Evolutionary conservation across 2,888 invertebrate species (phyloP).

Genomic region (Sphaerophoria taeniata): DNA sequence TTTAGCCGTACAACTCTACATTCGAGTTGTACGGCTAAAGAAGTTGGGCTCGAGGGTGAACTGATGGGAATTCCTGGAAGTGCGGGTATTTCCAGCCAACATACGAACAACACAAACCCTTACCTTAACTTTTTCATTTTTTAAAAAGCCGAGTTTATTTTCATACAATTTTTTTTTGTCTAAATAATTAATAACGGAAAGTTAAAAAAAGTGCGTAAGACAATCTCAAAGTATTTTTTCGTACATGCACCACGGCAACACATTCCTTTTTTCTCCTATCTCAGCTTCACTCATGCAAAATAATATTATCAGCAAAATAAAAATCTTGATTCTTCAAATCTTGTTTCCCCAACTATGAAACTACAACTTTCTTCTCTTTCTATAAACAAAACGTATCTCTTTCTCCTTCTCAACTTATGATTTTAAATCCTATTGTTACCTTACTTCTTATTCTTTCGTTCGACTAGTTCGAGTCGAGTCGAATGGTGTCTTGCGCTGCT

Average conservation of each 20-base stretch:
- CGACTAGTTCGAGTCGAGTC: constrained; percentile 21
- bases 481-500: constrained; percentile 45
- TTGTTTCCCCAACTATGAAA: constrained; percentile 5
- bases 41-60: too few relatives aligned
- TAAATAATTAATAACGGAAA: too few relatives aligned
- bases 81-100: too few relatives aligned
- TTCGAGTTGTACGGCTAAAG: too few relatives aligned
- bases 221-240: too few relatives aligned
- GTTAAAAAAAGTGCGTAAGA: too few relatives aligned
- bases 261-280: not conserved
- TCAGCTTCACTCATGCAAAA: not conserved
- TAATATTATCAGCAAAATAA: not conserved
- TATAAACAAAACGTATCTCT: not conserved
- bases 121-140: too few relatives aligned
- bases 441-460: constrained; percentile 4
- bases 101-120: too few relatives aligned
- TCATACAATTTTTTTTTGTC: too few relatives aligned
- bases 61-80: too few relatives aligned
- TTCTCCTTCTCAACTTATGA: constrained; percentile 13
- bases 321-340: constrained; percentile 4
- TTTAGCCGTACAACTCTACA: too few relatives aligned
- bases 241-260: constrained; percentile 2
- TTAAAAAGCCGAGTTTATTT: too few relatives aligned
- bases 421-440: not conserved
- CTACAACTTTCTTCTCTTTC: constrained; percentile 33